A percentile compares a stretch with the other conserved stretches of the same genome.
Evolutionary conservation across 2,113 vertebrate genomes (phyloP).

Genomic region (Aplodontia rufa): DNA sequence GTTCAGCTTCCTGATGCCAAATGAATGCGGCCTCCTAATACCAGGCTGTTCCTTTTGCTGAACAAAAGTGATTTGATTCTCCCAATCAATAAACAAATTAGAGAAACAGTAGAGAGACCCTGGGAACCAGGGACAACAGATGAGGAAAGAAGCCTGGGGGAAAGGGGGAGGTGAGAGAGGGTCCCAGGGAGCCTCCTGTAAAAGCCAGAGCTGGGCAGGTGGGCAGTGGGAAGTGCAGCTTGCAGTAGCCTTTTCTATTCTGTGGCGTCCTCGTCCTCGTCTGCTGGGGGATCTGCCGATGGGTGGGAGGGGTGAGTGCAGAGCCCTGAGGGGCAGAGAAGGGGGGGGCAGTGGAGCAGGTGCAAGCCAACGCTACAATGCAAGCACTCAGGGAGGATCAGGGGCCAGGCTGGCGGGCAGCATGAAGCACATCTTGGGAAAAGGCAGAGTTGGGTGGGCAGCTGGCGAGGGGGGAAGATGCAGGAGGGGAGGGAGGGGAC

Average conservation of each 20-base stretch:
- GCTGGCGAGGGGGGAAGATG: slow-evolving; percentile 45
- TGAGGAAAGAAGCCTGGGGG: background rate
- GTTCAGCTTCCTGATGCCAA: background rate
- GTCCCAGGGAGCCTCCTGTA: background rate
- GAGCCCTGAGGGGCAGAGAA: background rate
- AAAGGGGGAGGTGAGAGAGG: background rate
- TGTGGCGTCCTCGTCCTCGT: background rate
- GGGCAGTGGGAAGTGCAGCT: background rate
- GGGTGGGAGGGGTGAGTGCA: background rate
- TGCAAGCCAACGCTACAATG: slow-evolving; percentile 38
- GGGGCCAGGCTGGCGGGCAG: background rate
- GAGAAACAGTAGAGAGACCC: background rate
- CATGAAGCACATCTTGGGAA: background rate
- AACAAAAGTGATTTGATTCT: slow-evolving; percentile 71
- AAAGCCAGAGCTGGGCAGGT: background rate
- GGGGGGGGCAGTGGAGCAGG: slow-evolving; percentile 33
- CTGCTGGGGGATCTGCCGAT: slow-evolving; percentile 61
- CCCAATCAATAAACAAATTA: slow-evolving; percentile 69
- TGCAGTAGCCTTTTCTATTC: slow-evolving; percentile 23
- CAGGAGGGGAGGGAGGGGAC: background rate
- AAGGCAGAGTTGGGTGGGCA: slow-evolving; percentile 2
- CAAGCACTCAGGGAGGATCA: background rate
- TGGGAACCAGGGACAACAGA: slow-evolving; percentile 56
- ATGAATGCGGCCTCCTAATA: background rate
- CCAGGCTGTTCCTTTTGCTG: slow-evolving; percentile 10